Conservation (phyloP, 2,888 invertebrate species). For the Troides aeacus region DNA sequence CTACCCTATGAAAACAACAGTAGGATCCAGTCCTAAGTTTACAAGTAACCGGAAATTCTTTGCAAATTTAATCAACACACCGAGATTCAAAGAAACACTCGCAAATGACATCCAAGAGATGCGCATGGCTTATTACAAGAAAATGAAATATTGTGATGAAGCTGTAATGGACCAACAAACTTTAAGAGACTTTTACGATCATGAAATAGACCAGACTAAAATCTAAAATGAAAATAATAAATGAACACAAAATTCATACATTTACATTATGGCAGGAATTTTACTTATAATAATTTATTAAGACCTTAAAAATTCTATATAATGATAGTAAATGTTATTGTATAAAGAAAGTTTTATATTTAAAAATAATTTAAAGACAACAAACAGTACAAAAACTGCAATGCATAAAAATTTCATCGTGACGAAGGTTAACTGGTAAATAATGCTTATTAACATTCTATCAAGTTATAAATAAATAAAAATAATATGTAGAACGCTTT, state of each 20-base stretch:
- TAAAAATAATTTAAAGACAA: too few relatives aligned
- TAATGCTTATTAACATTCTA: too few relatives aligned
- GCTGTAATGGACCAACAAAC: conserved; percentile 49
- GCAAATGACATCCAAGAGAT: conserved; percentile 49
- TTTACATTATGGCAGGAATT: too few relatives aligned
- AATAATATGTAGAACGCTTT: too few relatives aligned
- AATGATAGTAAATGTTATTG: too few relatives aligned
- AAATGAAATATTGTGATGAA: conserved; percentile 58
- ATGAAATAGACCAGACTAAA: conserved; percentile 54
- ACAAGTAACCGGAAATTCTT: conserved; percentile 66
- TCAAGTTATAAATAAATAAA: too few relatives aligned
- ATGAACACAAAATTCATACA: not conserved
- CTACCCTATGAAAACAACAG: conserved; percentile 60
- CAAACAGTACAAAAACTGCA: too few relatives aligned
- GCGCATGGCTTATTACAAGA: conserved; percentile 43
- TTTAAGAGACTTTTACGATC: conserved; percentile 54
- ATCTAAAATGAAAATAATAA: conserved; percentile 23
- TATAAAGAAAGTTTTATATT: too few relatives aligned
- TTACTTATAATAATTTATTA: too few relatives aligned
- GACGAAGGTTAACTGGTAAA: too few relatives aligned
- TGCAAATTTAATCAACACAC: conserved; percentile 57
- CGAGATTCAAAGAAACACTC: conserved; percentile 56
- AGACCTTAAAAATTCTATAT: too few relatives aligned
- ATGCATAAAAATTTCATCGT: too few relatives aligned
- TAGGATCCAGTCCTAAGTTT: conserved; percentile 58